Conservation (phyloP, 2,797 vertebrate genomes). For the Amblyraja radiata region DNA sequence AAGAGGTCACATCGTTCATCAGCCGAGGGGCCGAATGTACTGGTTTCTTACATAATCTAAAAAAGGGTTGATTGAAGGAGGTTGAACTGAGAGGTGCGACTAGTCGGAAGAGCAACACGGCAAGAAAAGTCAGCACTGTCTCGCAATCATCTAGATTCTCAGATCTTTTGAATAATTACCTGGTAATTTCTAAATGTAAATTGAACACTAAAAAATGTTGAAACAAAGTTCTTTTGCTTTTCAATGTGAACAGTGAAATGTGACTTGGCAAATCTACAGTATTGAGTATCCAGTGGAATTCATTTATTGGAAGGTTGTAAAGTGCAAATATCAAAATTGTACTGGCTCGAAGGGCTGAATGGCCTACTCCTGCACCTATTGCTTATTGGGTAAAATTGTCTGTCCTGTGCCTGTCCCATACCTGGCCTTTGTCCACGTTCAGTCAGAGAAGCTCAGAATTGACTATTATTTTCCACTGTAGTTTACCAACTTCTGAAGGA, state of each 20-base stretch:
- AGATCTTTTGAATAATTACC: background rate
- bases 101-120: background rate
- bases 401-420: background rate
- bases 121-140: background rate
- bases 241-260: background rate
- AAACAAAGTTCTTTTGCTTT: background rate
- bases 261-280: background rate
- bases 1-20: constrained; percentile 2
- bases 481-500: background rate
- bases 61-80: background rate
- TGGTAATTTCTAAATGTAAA: background rate
- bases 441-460: background rate
- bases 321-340: too few species aligned
- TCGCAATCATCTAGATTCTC: background rate
- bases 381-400: background rate
- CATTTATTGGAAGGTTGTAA: too few species aligned
- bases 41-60: background rate
- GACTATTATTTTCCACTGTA: background rate
- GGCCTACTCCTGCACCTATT: too few species aligned
- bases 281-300: too few species aligned
- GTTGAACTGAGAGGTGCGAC: background rate
- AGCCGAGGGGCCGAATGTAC: background rate
- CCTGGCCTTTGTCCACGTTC: background rate
- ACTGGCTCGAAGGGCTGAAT: too few species aligned
- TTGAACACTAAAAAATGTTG: background rate